These are phyloP conservation scores for Recurvirostra avosetta DNA, from an alignment of 2,113 vertebrate genomes.

Conservation along the genomic window DNA sequence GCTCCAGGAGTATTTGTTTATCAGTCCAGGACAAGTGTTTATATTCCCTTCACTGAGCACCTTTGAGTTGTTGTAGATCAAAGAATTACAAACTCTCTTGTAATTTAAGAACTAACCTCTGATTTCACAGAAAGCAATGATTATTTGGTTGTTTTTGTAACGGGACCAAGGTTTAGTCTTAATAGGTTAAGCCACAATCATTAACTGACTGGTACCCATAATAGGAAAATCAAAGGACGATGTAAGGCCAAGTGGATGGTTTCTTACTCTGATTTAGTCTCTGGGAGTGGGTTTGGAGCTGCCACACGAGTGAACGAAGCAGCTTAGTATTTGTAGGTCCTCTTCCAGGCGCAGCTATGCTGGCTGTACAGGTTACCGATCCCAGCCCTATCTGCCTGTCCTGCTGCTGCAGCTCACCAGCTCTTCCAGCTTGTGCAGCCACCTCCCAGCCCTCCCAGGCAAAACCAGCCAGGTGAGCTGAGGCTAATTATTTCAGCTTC, in stretches of 20 bases:
- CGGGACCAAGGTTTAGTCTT: background rate
- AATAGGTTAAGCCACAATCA: background rate
- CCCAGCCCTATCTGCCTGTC: background rate
- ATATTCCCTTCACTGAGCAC: background rate
- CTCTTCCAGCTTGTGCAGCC: background rate
- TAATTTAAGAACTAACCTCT: background rate
- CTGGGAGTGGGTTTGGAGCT: background rate
- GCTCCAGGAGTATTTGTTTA: background rate
- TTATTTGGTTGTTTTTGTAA: background rate
- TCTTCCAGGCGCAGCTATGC: background rate
- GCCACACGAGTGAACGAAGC: background rate
- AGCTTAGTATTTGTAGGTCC: background rate
- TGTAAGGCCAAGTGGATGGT: background rate
- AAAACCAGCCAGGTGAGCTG: background rate
- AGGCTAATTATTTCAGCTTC: background rate
- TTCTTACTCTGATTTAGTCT: background rate
- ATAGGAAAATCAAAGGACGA: background rate
- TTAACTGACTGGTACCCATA: background rate
- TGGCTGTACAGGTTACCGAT: background rate
- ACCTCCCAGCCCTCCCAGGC: background rate
- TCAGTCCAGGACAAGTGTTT: background rate
- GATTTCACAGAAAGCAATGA: background rate
- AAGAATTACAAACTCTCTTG: background rate
- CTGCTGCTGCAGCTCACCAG: background rate
- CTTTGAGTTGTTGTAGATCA: background rate